phyloP scores from a whole-genome alignment of 2,797 vertebrate species.

The Microctenopoma steveboyesi region DNA sequence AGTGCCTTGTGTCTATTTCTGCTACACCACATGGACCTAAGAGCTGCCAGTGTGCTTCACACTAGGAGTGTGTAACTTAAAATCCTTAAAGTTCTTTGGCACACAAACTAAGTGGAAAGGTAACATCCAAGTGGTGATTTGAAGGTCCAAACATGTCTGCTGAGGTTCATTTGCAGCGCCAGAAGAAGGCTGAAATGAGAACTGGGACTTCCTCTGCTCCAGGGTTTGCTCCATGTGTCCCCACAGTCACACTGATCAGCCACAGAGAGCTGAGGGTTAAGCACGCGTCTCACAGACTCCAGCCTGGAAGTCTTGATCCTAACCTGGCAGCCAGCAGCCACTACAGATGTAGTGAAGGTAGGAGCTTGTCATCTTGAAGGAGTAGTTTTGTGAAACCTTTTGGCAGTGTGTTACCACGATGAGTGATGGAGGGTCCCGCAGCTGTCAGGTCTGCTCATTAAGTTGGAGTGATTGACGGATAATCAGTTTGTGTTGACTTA shows the following conservation, averaged over 20 bases:
- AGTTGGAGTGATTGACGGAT: conserved; percentile 71
- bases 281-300: conserved; percentile 40
- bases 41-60: not conserved
- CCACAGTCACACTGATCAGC: conserved; percentile 82
- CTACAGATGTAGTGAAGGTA: conserved; percentile 73
- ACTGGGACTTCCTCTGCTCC: conserved; percentile 25
- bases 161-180: conserved; percentile 68
- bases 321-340: conserved; percentile 55
- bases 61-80: not conserved
- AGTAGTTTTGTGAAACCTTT: conserved; percentile 58
- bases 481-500: conserved; percentile 78
- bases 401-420: conserved; percentile 56
- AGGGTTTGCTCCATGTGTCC: conserved; percentile 59
- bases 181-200: conserved; percentile 59
- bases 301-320: conserved; percentile 43
- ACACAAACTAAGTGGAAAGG: not conserved
- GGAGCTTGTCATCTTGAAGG: conserved; percentile 56
- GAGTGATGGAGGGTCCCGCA: conserved; percentile 65
- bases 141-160: conserved; percentile 68
- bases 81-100: not conserved
- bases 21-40: conserved; percentile 4
- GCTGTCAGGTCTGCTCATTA: conserved; percentile 76
- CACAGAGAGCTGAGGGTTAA: conserved; percentile 66
- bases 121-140: not conserved
- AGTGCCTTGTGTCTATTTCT: not conserved